Percentiles rank a stretch among this genome's conserved stretches.
These are phyloP conservation scores for Drosophila kepulauana DNA, from an alignment of 1,140 invertebrate species.

Conservation along the genomic window DNA sequence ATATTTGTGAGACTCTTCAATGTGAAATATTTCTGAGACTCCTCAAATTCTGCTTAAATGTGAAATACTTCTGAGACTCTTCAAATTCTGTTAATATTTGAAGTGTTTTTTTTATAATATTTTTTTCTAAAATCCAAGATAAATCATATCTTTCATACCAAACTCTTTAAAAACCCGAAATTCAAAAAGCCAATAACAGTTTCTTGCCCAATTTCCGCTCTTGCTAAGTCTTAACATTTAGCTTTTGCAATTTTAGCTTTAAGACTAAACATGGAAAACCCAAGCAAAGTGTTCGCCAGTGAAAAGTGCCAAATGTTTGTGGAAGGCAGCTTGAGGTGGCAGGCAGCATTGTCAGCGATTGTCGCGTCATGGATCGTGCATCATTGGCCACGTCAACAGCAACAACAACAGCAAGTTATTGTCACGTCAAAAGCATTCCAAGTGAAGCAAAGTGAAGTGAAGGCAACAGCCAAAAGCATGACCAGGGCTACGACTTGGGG, in stretches of 20 bases:
- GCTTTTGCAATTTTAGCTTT: not conserved
- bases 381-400: constrained; percentile 31
- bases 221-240: not conserved
- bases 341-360: constrained; percentile 12
- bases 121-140: too few species aligned
- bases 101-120: too few species aligned
- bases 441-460: not conserved
- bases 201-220: too few species aligned
- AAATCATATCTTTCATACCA: too few species aligned
- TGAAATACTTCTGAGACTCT: too few species aligned
- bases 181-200: too few species aligned
- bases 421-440: constrained; percentile 50
- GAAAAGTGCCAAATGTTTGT: not conserved
- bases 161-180: too few species aligned
- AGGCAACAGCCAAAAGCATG: constrained; percentile 3
- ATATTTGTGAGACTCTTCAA: too few species aligned
- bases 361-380: constrained; percentile 49
- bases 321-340: not conserved
- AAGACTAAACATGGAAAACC: not conserved
- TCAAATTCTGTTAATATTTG: too few species aligned
- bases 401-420: constrained; percentile 29
- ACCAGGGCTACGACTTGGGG: not conserved
- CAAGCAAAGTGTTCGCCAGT: not conserved
- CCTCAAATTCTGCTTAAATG: too few species aligned
- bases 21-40: too few species aligned